Evolutionary conservation across 1,140 invertebrate genomes (phyloP).

Genomic region (Fragariocoptes setiger): DNA sequence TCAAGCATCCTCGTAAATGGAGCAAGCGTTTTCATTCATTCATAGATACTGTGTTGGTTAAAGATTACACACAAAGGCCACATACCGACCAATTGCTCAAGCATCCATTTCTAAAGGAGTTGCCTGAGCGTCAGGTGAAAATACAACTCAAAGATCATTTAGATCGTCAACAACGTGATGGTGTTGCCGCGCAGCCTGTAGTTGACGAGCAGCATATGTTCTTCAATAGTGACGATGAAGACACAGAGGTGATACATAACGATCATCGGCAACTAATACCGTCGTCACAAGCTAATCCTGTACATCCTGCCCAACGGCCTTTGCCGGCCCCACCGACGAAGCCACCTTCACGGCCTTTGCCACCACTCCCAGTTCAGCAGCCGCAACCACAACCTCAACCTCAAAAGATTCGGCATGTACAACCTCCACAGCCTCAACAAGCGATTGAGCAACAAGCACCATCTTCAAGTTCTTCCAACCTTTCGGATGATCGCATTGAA

Average conservation of each 20-base stretch:
- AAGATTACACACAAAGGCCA: constrained; percentile 88
- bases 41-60: constrained; percentile 59
- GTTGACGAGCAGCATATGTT: too few species aligned
- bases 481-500: not conserved
- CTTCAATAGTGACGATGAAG: constrained; percentile 12
- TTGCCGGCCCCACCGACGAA: constrained; percentile 31
- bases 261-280: too few species aligned
- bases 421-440: too few species aligned
- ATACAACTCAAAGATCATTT: constrained; percentile 98
- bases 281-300: too few species aligned
- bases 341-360: constrained; percentile 26
- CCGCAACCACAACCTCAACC: too few species aligned
- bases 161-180: constrained; percentile 34
- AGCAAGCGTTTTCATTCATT: constrained; percentile 61
- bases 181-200: not conserved
- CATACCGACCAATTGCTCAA: constrained; percentile 91
- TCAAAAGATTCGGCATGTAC: too few species aligned
- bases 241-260: constrained; percentile 9
- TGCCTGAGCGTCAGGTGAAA: constrained; percentile 82
- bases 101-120: constrained; percentile 86
- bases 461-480: too few species aligned
- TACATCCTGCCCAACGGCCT: constrained; percentile 50
- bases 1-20: constrained; percentile 87
- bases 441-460: too few species aligned
- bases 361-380: constrained; percentile 53